phyloP scores from a whole-genome alignment of 1,140 invertebrate genomes.

The Rhyzopertha dominica region DNA sequence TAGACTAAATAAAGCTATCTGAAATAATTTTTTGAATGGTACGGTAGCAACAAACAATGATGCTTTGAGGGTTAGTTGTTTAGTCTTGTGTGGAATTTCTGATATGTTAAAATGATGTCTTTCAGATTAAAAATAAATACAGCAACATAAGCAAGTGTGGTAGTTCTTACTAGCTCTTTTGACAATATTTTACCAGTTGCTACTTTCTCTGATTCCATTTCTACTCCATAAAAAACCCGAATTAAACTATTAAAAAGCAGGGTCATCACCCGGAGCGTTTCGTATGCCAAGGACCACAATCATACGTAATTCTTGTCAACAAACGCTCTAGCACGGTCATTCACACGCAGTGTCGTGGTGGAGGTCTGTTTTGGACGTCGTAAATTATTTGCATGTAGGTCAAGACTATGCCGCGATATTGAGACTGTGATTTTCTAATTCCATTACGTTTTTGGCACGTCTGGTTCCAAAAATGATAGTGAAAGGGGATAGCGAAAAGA shows the following conservation, averaged over 20 bases:
- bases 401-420: not conserved
- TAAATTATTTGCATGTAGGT: not conserved
- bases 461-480: not conserved
- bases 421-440: not conserved
- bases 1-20: too few species aligned
- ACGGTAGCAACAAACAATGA: too few species aligned
- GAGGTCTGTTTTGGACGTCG: not conserved
- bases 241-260: not conserved
- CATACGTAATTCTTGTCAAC: not conserved
- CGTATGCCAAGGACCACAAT: not conserved
- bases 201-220: too few species aligned
- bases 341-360: not conserved
- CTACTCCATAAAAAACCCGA: not conserved
- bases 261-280: not conserved
- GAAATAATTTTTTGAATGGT: too few species aligned
- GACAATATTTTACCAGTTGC: too few species aligned
- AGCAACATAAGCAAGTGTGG: too few species aligned
- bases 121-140: too few species aligned
- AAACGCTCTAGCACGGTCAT: not conserved
- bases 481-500: constrained; percentile 4
- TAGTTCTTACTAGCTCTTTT: too few species aligned
- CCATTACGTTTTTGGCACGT: not conserved
- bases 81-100: too few species aligned
- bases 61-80: too few species aligned
- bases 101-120: too few species aligned